Percentiles rank a stretch among this genome's conserved stretches.
These are phyloP conservation scores for Itoplectis maculator DNA, from an alignment of 2,888 invertebrate genomes.

Conservation along the genomic window DNA sequence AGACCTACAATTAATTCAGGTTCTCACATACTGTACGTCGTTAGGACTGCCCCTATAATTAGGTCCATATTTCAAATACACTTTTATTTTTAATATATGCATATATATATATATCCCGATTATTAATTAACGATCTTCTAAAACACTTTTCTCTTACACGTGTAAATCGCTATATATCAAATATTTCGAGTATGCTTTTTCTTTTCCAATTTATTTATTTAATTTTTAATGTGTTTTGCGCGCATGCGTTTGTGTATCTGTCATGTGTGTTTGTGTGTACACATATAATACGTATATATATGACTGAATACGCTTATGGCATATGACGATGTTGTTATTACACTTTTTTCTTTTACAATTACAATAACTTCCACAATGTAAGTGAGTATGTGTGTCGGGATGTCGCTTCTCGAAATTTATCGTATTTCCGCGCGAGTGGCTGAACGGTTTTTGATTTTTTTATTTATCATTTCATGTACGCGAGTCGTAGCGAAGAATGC, in stretches of 20 bases:
- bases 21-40: constrained; percentile 70
- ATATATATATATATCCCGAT: constrained; percentile 48
- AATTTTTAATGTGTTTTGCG: neutral
- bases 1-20: constrained; percentile 68
- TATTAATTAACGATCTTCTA: constrained; percentile 65
- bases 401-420: constrained; percentile 5
- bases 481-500: constrained; percentile 7
- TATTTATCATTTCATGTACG: neutral
- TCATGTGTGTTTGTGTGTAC: neutral
- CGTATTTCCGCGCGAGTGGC: constrained; percentile 7
- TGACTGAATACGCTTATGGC: constrained; percentile 47
- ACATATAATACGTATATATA: constrained; percentile 33
- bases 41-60: constrained; percentile 73
- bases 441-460: neutral
- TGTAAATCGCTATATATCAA: constrained; percentile 70
- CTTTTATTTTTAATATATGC: constrained; percentile 40
- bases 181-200: constrained; percentile 65
- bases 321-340: constrained; percentile 58
- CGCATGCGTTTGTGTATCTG: neutral
- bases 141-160: constrained; percentile 65
- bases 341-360: constrained; percentile 42
- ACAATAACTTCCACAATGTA: constrained; percentile 37
- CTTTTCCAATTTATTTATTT: constrained; percentile 45
- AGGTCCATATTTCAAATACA: constrained; percentile 47
- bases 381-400: constrained; percentile 46